Percentiles rank a stretch among this genome's conserved stretches.
Evolutionary conservation across 2,888 invertebrate species (phyloP).

Genomic region (Acanthosepion pharaonis): DNA sequence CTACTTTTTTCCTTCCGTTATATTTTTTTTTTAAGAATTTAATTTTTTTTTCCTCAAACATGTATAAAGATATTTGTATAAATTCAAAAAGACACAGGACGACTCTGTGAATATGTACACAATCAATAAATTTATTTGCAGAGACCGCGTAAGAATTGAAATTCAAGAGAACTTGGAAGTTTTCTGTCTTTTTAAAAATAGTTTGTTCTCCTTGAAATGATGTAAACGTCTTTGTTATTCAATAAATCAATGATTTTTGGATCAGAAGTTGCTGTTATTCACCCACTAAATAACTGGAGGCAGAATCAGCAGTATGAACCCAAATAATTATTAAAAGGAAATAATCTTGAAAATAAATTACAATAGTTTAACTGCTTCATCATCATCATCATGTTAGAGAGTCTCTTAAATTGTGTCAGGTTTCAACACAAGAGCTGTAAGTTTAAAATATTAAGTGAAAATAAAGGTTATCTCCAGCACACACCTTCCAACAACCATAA

Average conservation of each 20-base stretch:
- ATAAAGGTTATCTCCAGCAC: neutral
- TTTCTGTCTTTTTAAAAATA: slow-evolving; percentile 23
- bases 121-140: slow-evolving; percentile 22
- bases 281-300: slow-evolving; percentile 21
- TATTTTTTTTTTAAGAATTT: neutral
- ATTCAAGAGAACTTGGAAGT: slow-evolving; percentile 33
- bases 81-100: neutral
- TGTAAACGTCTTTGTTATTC: slow-evolving; percentile 33
- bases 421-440: neutral
- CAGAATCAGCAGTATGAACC: slow-evolving; percentile 12
- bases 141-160: neutral
- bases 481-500: neutral
- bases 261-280: neutral
- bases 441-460: neutral
- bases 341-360: neutral
- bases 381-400: neutral
- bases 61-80: neutral
- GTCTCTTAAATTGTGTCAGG: neutral
- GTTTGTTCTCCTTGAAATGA: slow-evolving; percentile 24
- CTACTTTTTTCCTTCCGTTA: neutral
- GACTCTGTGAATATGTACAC: slow-evolving; percentile 13
- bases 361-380: neutral
- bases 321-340: neutral
- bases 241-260: slow-evolving; percentile 11
- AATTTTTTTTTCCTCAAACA: neutral